Evolutionary conservation across 2,888 invertebrate genomes (phyloP).

Genomic region (Hybos culiciformis): DNA sequence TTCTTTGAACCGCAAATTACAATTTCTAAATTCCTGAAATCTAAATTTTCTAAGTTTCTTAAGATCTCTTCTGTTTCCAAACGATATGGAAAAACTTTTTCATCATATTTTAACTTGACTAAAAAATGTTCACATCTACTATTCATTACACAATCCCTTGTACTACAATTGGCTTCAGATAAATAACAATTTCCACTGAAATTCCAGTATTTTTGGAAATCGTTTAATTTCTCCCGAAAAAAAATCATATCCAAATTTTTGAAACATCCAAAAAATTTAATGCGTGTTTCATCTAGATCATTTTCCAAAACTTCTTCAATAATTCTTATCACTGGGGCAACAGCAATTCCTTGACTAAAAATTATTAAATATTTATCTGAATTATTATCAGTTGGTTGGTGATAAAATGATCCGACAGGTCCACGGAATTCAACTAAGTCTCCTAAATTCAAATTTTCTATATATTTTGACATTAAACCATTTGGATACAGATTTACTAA

Average conservation of each 20-base stretch:
- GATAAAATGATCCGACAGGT: slow-evolving; percentile 49
- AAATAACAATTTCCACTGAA: slow-evolving; percentile 52
- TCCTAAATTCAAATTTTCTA: slow-evolving; percentile 37
- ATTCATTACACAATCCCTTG: slow-evolving; percentile 5
- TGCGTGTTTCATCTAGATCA: slow-evolving; percentile 50
- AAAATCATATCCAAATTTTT: slow-evolving; percentile 42
- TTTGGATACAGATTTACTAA: slow-evolving; percentile 45
- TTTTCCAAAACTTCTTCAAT: slow-evolving; percentile 46
- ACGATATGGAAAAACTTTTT: too few relatives aligned
- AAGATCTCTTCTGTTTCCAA: too few relatives aligned
- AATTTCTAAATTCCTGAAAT: too few relatives aligned
- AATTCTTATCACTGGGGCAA: slow-evolving; percentile 54
- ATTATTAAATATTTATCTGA: slow-evolving; percentile 36
- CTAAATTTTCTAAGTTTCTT: too few relatives aligned
- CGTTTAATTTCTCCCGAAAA: slow-evolving; percentile 46
- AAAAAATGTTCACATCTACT: slow-evolving; percentile 19
- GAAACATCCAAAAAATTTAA: slow-evolving; percentile 51
- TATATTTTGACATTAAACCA: slow-evolving; percentile 45
- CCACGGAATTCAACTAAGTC: slow-evolving; percentile 53
- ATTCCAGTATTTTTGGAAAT: slow-evolving; percentile 55
- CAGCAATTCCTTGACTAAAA: slow-evolving; percentile 61
- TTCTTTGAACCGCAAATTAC: too few relatives aligned
- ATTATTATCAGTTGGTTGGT: slow-evolving; percentile 31
- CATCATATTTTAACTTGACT: slow-evolving; percentile 24
- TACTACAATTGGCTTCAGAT: slow-evolving; percentile 27